Conservation (phyloP, 2,888 invertebrate genomes). For the Rosalia funebris region DNA sequence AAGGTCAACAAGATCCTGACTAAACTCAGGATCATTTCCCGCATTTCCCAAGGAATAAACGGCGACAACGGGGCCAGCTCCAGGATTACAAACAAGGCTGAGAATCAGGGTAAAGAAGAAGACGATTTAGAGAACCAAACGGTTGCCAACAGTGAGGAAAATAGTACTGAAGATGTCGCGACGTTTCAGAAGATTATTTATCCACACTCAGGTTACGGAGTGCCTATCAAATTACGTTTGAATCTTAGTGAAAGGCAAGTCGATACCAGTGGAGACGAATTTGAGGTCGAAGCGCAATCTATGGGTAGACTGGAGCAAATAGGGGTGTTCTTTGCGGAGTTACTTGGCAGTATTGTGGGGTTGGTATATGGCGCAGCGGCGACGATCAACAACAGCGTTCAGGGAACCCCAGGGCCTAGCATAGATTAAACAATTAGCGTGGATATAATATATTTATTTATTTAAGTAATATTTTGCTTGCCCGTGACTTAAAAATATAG, state of each 20-base stretch:
- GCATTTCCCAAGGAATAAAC: slow-evolving; percentile 17
- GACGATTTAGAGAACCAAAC: neutral
- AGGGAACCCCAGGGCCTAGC: neutral
- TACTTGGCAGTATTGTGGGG: slow-evolving; percentile 54
- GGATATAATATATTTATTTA: no score
- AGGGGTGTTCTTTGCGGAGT: slow-evolving; percentile 55
- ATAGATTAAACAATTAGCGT: no score
- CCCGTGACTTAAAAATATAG: no score
- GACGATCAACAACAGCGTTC: slow-evolving; percentile 35
- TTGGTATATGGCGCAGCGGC: slow-evolving; percentile 56
- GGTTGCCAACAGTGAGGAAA: neutral
- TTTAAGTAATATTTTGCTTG: no score
- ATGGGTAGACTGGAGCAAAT: slow-evolving; percentile 39
- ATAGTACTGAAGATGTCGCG: neutral
- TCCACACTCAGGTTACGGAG: slow-evolving; percentile 22
- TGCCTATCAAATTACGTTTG: slow-evolving; percentile 35
- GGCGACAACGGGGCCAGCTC: no score
- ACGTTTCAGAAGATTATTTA: slow-evolving; percentile 23
- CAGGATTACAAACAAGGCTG: neutral
- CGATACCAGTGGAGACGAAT: neutral
- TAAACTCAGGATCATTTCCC: slow-evolving; percentile 42
- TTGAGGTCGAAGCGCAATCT: slow-evolving; percentile 13
- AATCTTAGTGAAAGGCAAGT: slow-evolving; percentile 32
- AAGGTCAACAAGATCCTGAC: slow-evolving; percentile 46
- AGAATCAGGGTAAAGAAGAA: neutral